Evolutionary conservation across 2,113 vertebrate species (phyloP), one percentile per base, ranked within the genome.

Genomic region (Panthera uncia): DNA sequence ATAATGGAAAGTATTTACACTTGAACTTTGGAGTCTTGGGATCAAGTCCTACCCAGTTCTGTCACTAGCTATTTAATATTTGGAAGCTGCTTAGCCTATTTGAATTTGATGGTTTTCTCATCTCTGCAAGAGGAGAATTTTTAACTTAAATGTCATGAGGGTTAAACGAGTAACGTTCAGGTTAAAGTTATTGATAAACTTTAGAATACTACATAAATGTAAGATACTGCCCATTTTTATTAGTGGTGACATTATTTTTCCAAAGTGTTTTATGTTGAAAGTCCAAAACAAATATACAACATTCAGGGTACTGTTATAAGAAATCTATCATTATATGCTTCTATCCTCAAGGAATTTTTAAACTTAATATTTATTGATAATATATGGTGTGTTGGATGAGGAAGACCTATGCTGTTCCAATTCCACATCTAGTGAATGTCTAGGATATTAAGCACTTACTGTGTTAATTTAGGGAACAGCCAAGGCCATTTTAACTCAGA

Each of bases 11-110:
- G 7, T 71, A 7, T 23, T 66, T 92, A 55, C 69, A 10, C 65
- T 90, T 88, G 84, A 90, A 88, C 71, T 88, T 96, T 55, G 9
- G 36, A 90, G 48, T 92, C 69, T 95, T 92, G 50, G 50, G 3
- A n/a, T 91, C 65, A 93, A 61, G 65, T 88, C 33, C 25, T 41
- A 66, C 18, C 14, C 63, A 90, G n/a, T 55, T 96, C 41, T 90
- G 55, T 84, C 90, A 71, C 33, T 79, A 71, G 18, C 18, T 95
- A 29, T 76, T 88, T 65, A 94, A 85, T 50, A 81, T 91, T 81
- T 85, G 15, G 31, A 36, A 85, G 65, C 29, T 84, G 0, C 12
- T 89, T 93, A 55, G 6, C 18, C 25, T 86, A 18, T 88, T 87
- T 52, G 63, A 55, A 83, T 80, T 25, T 45, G 45, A 78, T 93